Evolutionary conservation across 2,888 invertebrate genomes (phyloP).

Genomic region (Epinotia nisella): DNA sequence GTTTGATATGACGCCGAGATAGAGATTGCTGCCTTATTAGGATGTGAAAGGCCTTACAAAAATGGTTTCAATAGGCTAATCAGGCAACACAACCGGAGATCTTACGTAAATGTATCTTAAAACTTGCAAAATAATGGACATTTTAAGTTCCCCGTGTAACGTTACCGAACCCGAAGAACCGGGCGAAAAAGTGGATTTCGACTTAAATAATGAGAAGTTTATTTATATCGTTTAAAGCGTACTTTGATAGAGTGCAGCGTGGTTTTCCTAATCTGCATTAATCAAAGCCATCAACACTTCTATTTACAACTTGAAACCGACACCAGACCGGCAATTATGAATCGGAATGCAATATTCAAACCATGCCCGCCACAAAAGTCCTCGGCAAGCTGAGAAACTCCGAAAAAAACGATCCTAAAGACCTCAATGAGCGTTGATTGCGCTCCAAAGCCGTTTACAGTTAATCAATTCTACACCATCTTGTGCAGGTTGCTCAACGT

Average conservation of each 20-base stretch:
- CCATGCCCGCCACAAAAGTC: conserved; percentile 46
- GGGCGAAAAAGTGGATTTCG: not conserved
- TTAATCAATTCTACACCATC: conserved; percentile 74
- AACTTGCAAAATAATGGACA: conserved; percentile 9
- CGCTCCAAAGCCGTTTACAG: conserved; percentile 68
- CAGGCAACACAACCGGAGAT: not conserved
- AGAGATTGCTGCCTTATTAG: conserved; percentile 17
- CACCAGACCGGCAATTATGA: conserved; percentile 46
- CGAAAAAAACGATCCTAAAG: conserved; percentile 51
- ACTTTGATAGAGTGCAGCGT: not conserved
- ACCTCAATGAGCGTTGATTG: conserved; percentile 68
- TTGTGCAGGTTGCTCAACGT: conserved; percentile 63
- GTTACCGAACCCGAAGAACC: not conserved
- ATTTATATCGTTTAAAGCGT: not conserved
- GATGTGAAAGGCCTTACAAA: conserved; percentile 27
- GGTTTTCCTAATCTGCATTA: conserved; percentile 15
- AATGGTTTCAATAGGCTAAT: conserved; percentile 13
- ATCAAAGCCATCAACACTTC: conserved; percentile 25
- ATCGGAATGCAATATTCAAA: conserved; percentile 51
- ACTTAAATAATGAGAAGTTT: not conserved
- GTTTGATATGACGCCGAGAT: conserved; percentile 23
- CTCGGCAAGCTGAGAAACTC: conserved; percentile 51
- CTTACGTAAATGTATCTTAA: conserved; percentile 5
- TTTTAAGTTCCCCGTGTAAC: not conserved
- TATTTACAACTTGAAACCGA: conserved; percentile 31